Conservation (phyloP, 2,113 vertebrate genomes). For the Rhadina sibilatrix region DNA sequence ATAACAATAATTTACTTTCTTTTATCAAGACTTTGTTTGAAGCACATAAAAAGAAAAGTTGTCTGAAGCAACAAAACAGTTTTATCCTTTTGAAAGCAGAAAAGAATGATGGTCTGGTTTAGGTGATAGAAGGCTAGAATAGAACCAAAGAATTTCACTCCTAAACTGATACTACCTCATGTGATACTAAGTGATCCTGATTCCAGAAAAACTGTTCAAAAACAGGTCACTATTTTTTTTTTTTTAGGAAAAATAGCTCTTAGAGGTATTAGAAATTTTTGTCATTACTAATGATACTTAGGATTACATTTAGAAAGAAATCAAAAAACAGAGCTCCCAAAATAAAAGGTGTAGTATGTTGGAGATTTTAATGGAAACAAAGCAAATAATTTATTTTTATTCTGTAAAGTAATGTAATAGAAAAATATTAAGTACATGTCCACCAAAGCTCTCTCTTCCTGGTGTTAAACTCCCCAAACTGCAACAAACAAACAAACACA, state of each 20-base stretch:
- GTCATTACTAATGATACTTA: neutral
- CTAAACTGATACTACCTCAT: neutral
- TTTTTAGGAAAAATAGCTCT: neutral
- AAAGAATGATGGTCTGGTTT: neutral
- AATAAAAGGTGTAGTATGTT: fast-evolving
- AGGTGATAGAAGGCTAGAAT: neutral
- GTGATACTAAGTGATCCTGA: neutral
- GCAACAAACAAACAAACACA: neutral
- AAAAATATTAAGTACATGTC: neutral
- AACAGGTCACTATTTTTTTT: neutral
- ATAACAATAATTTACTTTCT: neutral
- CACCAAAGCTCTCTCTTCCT: neutral
- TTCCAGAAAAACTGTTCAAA: neutral
- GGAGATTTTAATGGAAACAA: neutral
- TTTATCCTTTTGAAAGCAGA: neutral
- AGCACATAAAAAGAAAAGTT: neutral
- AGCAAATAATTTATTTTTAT: neutral
- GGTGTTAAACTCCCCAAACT: neutral
- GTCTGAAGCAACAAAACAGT: neutral
- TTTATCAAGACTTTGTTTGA: neutral
- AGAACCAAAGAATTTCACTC: neutral
- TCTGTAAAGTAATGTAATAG: neutral
- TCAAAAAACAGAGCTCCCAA: neutral
- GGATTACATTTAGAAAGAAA: neutral
- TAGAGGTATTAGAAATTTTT: neutral